These are phyloP conservation scores for Orthosia incerta DNA, from an alignment of 2,888 invertebrate species.

Conservation along the genomic window DNA sequence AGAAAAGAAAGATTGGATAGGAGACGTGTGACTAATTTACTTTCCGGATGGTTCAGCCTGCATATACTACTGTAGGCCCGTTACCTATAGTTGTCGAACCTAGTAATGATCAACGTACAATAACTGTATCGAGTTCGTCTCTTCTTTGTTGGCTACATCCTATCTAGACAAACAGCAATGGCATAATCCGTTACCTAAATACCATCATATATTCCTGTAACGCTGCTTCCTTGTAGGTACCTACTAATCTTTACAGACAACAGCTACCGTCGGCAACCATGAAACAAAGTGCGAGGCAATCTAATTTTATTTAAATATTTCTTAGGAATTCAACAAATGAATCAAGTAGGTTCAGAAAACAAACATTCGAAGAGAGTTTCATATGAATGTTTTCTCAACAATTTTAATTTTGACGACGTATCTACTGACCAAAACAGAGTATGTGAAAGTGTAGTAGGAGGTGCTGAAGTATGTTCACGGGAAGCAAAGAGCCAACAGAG, in stretches of 20 bases:
- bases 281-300: conserved; percentile 17
- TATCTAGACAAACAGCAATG: no score
- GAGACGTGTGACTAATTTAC: background rate
- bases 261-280: background rate
- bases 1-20: background rate
- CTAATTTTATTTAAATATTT: conserved; percentile 44
- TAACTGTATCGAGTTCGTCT: no score
- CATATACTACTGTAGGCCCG: no score
- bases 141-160: no score
- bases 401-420: conserved; percentile 41
- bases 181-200: no score
- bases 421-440: conserved; percentile 11
- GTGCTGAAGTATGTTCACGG: conserved; percentile 1
- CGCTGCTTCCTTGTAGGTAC: background rate
- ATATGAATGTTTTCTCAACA: conserved; percentile 37
- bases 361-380: conserved; percentile 18
- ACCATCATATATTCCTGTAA: no score
- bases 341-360: conserved; percentile 26
- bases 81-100: no score
- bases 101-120: no score
- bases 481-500: conserved; percentile 1
- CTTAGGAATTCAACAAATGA: conserved; percentile 32
- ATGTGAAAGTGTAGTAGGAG: conserved; percentile 27
- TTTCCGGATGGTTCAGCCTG: background rate
- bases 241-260: background rate